A percentile compares a stretch with the other conserved stretches of the same genome.
phyloP scores from a whole-genome alignment of 2,113 vertebrate genomes.

The Eulacestoma nigropectus region DNA sequence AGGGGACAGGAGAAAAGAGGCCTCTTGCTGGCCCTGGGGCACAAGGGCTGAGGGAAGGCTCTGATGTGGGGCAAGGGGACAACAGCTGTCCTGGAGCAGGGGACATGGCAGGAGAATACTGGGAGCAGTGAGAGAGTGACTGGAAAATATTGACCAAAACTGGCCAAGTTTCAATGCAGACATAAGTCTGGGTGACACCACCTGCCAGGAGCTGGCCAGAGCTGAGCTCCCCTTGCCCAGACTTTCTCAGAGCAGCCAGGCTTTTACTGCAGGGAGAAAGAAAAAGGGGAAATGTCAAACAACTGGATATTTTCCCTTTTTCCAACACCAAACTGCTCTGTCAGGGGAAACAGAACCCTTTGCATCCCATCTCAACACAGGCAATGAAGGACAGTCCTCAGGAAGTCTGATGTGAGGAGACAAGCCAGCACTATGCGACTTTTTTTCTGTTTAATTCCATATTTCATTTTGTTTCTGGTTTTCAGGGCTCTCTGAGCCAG shows the following conservation, averaged over 20 bases:
- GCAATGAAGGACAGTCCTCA: background rate
- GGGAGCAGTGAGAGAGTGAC: background rate
- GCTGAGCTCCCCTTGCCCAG: background rate
- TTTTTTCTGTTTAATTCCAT: constrained; percentile 7
- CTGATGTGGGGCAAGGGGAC: background rate
- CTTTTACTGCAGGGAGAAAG: background rate
- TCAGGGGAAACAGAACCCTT: background rate
- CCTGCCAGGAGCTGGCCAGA: background rate
- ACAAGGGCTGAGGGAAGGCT: background rate
- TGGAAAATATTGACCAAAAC: background rate
- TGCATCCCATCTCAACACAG: background rate
- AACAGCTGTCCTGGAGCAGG: background rate
- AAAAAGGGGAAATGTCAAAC: background rate
- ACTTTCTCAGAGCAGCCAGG: background rate
- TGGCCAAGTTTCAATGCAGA: background rate
- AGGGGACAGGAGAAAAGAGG: background rate
- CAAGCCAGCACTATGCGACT: background rate
- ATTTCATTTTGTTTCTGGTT: background rate
- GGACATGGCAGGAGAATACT: background rate
- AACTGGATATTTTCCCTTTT: background rate
- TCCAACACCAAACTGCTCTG: background rate
- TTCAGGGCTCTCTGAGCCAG: background rate
- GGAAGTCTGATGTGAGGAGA: background rate
- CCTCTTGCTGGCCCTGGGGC: background rate
- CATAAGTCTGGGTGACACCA: background rate